phyloP scores from a whole-genome alignment of 2,113 vertebrate genomes.

The Oreochromis tanganicae region DNA sequence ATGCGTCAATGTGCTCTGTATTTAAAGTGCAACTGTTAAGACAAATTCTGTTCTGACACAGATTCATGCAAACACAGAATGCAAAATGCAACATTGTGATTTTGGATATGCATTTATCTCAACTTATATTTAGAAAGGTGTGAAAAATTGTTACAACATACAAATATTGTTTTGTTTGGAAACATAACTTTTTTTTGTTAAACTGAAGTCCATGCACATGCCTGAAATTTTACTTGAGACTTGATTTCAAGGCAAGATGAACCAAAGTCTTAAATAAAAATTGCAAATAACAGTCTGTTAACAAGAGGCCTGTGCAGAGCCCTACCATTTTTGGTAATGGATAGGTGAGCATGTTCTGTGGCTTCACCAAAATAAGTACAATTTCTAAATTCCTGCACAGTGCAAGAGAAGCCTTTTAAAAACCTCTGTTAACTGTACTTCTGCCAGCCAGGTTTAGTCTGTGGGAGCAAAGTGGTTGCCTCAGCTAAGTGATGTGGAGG shows the following conservation, averaged over 20 bases:
- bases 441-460: constrained; percentile 18
- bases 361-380: not conserved
- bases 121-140: not conserved
- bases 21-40: not conserved
- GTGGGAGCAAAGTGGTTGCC: constrained; percentile 6
- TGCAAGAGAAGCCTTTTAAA: constrained; percentile 7
- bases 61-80: not conserved
- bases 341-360: not conserved
- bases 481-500: constrained; percentile 23
- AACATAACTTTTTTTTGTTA: not conserved
- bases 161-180: not conserved
- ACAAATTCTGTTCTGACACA: not conserved
- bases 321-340: not conserved
- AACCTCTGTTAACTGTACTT: not conserved
- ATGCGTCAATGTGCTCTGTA: not conserved
- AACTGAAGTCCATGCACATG: not conserved
- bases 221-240: not conserved
- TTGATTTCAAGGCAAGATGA: not conserved
- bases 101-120: not conserved
- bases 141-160: not conserved
- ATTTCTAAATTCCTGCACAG: not conserved
- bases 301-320: not conserved
- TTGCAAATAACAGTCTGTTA: not conserved
- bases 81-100: not conserved
- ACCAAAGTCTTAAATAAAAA: not conserved